Conservation (phyloP, 2,113 vertebrate genomes). For the Epinephelus cyanopodus region DNA sequence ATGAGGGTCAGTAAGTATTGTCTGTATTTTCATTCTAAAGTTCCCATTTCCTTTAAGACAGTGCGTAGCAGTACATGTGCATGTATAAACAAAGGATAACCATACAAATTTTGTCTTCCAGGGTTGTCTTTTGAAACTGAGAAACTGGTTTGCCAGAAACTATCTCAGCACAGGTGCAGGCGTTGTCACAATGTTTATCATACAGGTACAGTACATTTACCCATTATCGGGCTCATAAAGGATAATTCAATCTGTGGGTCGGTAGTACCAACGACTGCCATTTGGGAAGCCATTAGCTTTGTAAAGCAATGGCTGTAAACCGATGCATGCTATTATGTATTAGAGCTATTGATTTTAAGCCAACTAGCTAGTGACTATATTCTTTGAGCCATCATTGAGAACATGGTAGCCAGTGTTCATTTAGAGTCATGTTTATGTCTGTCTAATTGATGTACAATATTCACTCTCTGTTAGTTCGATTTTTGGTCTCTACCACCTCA, state of each 20-base stretch:
- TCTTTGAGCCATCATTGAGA: not conserved
- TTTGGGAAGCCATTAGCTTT: not conserved
- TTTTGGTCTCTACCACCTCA: no score
- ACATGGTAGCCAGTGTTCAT: not conserved
- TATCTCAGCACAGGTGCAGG: constrained; percentile 74
- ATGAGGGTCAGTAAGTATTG: no score
- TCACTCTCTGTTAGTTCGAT: not conserved
- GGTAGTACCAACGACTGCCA: not conserved
- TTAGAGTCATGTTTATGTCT: not conserved
- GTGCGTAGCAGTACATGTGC: not conserved
- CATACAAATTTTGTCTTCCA: constrained; percentile 33
- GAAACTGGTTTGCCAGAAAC: constrained; percentile 75
- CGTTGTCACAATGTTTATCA: constrained; percentile 73
- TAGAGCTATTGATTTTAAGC: not conserved
- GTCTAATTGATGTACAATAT: not conserved
- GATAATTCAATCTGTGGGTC: not conserved
- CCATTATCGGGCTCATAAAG: no score
- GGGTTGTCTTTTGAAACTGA: constrained; percentile 76
- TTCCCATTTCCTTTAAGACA: not conserved
- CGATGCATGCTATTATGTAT: not conserved
- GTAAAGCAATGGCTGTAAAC: not conserved
- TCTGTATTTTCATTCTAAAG: no score
- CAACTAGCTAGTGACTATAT: not conserved
- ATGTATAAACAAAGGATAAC: not conserved
- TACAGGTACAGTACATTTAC: constrained; percentile 71